These are phyloP conservation scores for Paragorgia papillata DNA, from an alignment of 92 coral and sea anemone species.

Conservation along the genomic window DNA sequence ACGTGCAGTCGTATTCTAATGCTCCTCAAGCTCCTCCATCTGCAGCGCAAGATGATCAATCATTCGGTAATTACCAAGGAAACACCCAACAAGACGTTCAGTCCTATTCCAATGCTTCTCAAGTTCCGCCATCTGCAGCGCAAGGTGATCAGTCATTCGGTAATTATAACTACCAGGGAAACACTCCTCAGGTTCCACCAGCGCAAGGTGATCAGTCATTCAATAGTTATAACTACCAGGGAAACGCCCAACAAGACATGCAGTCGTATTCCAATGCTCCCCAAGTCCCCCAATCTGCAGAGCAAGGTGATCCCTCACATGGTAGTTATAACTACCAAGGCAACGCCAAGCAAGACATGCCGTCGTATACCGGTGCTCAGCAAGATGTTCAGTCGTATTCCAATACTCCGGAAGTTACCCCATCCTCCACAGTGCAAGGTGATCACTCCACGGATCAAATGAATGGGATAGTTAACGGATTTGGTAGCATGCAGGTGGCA, in stretches of 20 bases:
- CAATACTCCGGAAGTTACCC: background rate
- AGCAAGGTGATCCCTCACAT: background rate
- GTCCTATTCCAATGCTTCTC: too few relatives aligned
- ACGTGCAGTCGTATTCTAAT: background rate
- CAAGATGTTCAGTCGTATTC: background rate
- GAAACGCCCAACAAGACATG: background rate
- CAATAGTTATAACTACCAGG: too few relatives aligned
- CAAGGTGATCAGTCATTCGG: too few relatives aligned
- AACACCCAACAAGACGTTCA: background rate
- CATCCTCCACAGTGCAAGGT: conserved; percentile 3
- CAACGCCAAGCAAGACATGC: background rate
- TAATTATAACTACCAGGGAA: too few relatives aligned
- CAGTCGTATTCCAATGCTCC: background rate
- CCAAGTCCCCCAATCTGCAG: background rate
- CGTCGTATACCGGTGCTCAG: background rate
- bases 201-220: too few relatives aligned
- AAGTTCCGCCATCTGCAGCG: too few relatives aligned
- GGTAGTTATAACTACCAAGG: background rate
- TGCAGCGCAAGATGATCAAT: background rate
- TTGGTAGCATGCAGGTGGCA: conserved; percentile 29
- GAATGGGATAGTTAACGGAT: conserved; percentile 22
- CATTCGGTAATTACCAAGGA: background rate
- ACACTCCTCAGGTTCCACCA: too few relatives aligned
- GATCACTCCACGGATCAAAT: background rate
- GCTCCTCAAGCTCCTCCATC: background rate